Conservation (phyloP, 1,140 invertebrate genomes). For the Euura lappo region DNA sequence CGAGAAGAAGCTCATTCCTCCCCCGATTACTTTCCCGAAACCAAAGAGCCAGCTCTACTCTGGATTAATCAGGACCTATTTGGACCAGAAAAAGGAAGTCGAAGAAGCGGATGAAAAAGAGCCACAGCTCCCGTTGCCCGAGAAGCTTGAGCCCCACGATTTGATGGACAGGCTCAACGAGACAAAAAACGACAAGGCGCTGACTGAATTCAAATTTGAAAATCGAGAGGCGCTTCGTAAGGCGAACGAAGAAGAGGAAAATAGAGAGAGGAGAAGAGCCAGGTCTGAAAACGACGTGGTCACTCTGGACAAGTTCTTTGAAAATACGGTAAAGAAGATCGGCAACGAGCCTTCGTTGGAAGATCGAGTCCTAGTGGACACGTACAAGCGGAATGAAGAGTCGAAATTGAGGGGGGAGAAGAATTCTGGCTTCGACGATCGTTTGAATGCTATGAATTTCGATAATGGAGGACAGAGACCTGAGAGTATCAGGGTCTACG, state of each 20-base stretch:
- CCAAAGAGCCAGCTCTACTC: slow-evolving; percentile 41
- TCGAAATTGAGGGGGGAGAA: neutral
- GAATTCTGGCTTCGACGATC: slow-evolving; percentile 31
- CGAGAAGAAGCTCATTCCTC: slow-evolving; percentile 35
- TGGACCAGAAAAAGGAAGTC: slow-evolving; percentile 14
- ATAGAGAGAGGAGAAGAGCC: neutral
- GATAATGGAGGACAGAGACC: neutral
- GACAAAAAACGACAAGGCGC: neutral
- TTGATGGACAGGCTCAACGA: slow-evolving; percentile 22
- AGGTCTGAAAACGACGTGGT: neutral
- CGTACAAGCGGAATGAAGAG: slow-evolving; percentile 17
- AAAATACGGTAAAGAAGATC: slow-evolving; percentile 14
- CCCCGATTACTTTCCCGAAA: slow-evolving; percentile 35
- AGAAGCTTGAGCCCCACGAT: neutral
- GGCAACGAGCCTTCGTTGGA: slow-evolving; percentile 7
- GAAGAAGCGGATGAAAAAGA: neutral
- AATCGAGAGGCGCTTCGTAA: too few relatives aligned
- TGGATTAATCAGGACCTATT: slow-evolving; percentile 26
- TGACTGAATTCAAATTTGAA: slow-evolving; percentile 20
- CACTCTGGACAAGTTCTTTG: slow-evolving; percentile 27
- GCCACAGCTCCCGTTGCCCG: neutral
- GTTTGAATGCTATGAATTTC: slow-evolving; percentile 14
- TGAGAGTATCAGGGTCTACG: neutral
- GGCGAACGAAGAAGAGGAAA: neutral
- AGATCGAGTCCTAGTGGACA: slow-evolving; percentile 21